Base-by-base conservation (phyloP, 2,888 invertebrate species). In the Lapara coniferarum region DNA sequence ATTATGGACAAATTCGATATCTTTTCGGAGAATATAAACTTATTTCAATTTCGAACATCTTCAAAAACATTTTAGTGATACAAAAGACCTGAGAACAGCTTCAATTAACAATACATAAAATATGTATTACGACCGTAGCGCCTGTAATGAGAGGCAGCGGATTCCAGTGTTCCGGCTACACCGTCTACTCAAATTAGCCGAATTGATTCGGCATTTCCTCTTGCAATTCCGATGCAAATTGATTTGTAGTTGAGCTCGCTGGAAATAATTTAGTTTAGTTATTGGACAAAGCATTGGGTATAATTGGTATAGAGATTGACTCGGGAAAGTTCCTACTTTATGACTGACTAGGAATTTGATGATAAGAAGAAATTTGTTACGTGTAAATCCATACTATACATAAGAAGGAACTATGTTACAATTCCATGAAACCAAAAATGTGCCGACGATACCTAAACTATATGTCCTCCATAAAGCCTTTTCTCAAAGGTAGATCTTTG, bases 191-290 rank as follows among this genome's bases (percentile, higher is more conserved):
- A 85, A 89, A 88, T 89, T 87, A 85, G 79, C 79, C 78, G 81
- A 82, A 87, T 86, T 89, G 85, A 89, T 87, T 86, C 82, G 84
- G 84, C 85, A 89, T 89, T 89, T 89, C 90, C 88, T 84, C 83
- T 82, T 86, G 86, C 86, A 85, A 85, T 89, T 85, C 85, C 82
- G 80, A 78, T 79, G 81, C 82, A 83, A 88, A 87, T 87, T 83
- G 84, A 66, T 78, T 78, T 73, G 74, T 71, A 68, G 59, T 66
- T 78, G 73, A 78, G 76, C 71, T 72, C 68, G 16, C 71, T 76
- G 72, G 73, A 78, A 71, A 74, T 72, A 71, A 70, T 71, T 63
- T 49, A 19, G 46, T 19, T 58, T 2, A 7, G 37, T 37, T 37
- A 37, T 37, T 37, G 37, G 7, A 7, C 37, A 8, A 37, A 8